Evolutionary conservation across 2,888 invertebrate genomes (phyloP).

Genomic region (Ochlodes sylvanus): DNA sequence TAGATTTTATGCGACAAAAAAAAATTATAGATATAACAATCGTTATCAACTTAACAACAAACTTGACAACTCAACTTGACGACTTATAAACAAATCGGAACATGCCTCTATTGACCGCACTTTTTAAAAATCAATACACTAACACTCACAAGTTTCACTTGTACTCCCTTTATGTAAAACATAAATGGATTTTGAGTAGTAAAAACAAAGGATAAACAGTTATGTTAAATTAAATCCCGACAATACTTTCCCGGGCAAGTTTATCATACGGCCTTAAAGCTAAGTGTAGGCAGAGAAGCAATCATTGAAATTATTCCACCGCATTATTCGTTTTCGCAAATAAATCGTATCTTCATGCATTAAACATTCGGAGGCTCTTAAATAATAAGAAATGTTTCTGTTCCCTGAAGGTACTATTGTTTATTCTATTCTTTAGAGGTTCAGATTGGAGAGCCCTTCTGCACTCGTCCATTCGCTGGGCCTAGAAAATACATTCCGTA

Average conservation of each 20-base stretch:
- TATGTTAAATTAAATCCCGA: not conserved
- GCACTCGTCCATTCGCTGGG: slow-evolving; percentile 70
- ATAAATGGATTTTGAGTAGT: no score
- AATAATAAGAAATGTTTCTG: slow-evolving; percentile 78
- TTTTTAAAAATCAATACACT: no score
- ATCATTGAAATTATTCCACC: slow-evolving; percentile 66
- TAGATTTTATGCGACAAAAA: no score
- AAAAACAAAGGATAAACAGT: not conserved
- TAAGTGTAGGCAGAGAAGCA: slow-evolving; percentile 61
- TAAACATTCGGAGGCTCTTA: slow-evolving; percentile 77
- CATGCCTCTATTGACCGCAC: no score
- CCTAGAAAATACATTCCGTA: slow-evolving; percentile 70
- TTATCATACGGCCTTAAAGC: slow-evolving; percentile 38
- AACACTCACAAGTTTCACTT: no score
- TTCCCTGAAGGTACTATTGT: slow-evolving; percentile 70
- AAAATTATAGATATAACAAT: no score
- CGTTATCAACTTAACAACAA: no score
- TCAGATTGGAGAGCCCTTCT: slow-evolving; percentile 82
- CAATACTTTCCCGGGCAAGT: not conserved
- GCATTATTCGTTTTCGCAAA: slow-evolving; percentile 67
- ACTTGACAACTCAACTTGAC: no score
- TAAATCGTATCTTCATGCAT: slow-evolving; percentile 76
- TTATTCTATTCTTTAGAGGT: slow-evolving; percentile 76
- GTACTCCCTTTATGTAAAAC: no score
- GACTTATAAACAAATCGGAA: no score